Percentiles rank a stretch among this genome's conserved stretches.
Conservation (phyloP, 2,113 vertebrate species). For the Oryctolagus cuniculus region DNA sequence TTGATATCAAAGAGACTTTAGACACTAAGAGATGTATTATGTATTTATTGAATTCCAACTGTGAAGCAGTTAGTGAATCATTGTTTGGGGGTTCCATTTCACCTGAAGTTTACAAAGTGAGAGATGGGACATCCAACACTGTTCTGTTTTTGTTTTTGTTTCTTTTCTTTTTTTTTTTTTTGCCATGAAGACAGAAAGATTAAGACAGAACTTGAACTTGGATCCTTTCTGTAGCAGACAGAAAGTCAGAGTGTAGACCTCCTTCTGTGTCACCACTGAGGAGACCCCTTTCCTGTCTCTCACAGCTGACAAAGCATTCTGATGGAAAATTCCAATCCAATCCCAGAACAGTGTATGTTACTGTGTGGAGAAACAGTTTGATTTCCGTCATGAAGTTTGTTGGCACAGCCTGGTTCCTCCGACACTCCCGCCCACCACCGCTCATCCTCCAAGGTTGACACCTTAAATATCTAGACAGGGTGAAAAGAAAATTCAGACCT, state of each 20-base stretch:
- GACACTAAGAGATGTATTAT: not conserved
- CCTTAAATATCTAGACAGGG: slow-evolving; percentile 69
- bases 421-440: not conserved
- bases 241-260: not conserved
- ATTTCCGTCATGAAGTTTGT: slow-evolving; percentile 74
- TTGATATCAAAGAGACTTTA: slow-evolving; percentile 35
- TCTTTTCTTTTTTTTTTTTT: not conserved
- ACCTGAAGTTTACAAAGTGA: slow-evolving; percentile 36
- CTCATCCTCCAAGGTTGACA: slow-evolving; percentile 69
- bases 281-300: slow-evolving; percentile 38
- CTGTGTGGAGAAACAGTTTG: slow-evolving; percentile 62
- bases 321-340: slow-evolving; percentile 30
- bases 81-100: not conserved
- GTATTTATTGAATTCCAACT: slow-evolving; percentile 17
- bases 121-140: not conserved
- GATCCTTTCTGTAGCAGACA: slow-evolving; percentile 37
- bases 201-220: slow-evolving; percentile 16
- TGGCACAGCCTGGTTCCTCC: slow-evolving; percentile 42
- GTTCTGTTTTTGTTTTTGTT: not conserved
- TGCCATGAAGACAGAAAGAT: not conserved
- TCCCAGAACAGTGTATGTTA: slow-evolving; percentile 63
- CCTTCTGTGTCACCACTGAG: not conserved
- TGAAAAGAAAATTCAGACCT: slow-evolving; percentile 75
- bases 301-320: slow-evolving; percentile 39
- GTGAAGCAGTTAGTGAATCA: not conserved